Evolutionary conservation across 2,888 invertebrate species (phyloP).

Genomic region (Epistrophe eligans): DNA sequence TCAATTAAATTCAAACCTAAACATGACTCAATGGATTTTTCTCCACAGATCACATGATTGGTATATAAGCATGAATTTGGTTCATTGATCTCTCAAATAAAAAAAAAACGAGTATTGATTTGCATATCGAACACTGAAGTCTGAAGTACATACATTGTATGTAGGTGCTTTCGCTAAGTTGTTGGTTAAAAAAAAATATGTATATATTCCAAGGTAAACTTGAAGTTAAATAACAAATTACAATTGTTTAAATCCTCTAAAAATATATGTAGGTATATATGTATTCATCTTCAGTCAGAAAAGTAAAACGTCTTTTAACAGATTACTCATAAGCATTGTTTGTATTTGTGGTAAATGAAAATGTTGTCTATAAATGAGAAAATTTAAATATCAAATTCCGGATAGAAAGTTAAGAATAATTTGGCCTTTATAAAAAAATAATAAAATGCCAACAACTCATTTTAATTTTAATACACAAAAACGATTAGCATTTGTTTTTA

Average conservation of each 20-base stretch:
- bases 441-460: no score
- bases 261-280: no score
- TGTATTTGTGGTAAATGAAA: neutral
- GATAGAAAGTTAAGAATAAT: no score
- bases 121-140: neutral
- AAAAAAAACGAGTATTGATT: neutral
- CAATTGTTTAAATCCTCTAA: neutral
- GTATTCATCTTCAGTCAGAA: neutral
- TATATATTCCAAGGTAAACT: neutral
- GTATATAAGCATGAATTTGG: neutral
- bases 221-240: neutral
- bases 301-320: neutral
- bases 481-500: no score
- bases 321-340: neutral
- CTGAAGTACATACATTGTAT: neutral
- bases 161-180: neutral
- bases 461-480: no score
- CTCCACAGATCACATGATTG: neutral
- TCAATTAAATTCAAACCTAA: neutral
- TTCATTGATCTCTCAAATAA: slow-evolving; percentile 8
- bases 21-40: neutral
- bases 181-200: neutral
- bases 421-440: no score
- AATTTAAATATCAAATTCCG: no score
- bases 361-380: no score